phyloP scores from a whole-genome alignment of 2,888 invertebrate species.

The Prosapia bicincta region DNA sequence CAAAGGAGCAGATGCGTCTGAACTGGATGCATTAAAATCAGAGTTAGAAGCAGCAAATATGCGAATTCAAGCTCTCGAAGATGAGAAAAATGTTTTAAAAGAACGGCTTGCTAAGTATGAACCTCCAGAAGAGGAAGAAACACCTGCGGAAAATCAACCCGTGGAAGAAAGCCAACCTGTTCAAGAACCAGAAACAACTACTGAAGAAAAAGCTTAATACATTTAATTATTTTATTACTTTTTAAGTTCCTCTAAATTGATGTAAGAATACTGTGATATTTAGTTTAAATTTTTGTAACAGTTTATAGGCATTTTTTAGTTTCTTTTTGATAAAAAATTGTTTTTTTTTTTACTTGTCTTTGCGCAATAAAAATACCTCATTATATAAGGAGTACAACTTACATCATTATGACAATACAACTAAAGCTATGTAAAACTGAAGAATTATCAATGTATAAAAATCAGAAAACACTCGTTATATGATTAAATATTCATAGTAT shows the following conservation, averaged over 20 bases:
- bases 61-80: slow-evolving; percentile 59
- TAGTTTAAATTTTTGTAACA: background rate
- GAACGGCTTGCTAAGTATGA: slow-evolving; percentile 29
- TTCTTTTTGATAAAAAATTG: background rate
- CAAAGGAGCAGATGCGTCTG: slow-evolving; percentile 45
- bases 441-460: too few relatives aligned
- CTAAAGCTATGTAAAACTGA: too few relatives aligned
- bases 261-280: background rate
- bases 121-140: slow-evolving; percentile 15
- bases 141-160: slow-evolving; percentile 5
- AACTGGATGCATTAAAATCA: slow-evolving; percentile 48
- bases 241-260: background rate
- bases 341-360: background rate
- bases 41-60: slow-evolving; percentile 58
- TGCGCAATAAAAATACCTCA: background rate
- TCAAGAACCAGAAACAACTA: background rate
- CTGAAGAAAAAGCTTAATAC: background rate
- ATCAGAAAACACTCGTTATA: too few relatives aligned
- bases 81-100: slow-evolving; percentile 47
- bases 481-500: too few relatives aligned
- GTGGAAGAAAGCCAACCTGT: background rate
- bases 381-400: background rate
- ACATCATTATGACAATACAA: too few relatives aligned
- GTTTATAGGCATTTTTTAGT: background rate
- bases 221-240: background rate